phyloP scores from a whole-genome alignment of 2,797 vertebrate genomes.

The Pangasius djambal region DNA sequence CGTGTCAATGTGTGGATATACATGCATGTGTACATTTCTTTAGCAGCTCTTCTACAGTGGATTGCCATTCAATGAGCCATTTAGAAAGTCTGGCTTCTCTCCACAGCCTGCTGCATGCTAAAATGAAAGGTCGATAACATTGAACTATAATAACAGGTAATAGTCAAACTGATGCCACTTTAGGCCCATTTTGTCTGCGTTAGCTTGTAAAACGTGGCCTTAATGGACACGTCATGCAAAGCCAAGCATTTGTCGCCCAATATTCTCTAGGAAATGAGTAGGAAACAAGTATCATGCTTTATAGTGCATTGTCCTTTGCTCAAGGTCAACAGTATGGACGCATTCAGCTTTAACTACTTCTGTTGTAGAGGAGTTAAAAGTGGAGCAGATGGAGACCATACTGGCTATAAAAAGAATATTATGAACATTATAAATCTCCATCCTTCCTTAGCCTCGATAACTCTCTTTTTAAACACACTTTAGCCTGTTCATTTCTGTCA shows the following conservation, averaged over 20 bases:
- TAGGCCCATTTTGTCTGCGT: constrained; percentile 50
- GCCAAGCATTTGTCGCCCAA: constrained; percentile 41
- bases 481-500: constrained; percentile 40
- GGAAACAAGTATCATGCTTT: constrained; percentile 40
- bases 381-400: constrained; percentile 16
- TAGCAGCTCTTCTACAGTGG: constrained; percentile 53
- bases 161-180: constrained; percentile 56
- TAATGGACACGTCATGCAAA: constrained; percentile 62
- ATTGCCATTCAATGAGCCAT: constrained; percentile 56
- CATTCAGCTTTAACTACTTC: constrained; percentile 37
- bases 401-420: constrained; percentile 38
- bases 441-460: constrained; percentile 15
- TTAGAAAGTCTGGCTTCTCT: constrained; percentile 61
- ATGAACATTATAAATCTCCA: constrained; percentile 46
- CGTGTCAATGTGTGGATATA: constrained; percentile 36
- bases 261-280: constrained; percentile 48
- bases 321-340: constrained; percentile 29
- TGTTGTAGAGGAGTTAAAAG: neutral
- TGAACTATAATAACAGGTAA: constrained; percentile 65
- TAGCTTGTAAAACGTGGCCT: constrained; percentile 57
- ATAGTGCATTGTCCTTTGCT: constrained; percentile 19
- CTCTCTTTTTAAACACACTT: constrained; percentile 1
- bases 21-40: constrained; percentile 36
- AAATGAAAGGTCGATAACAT: constrained; percentile 67
- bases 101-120: constrained; percentile 56